A percentile compares a stretch with the other conserved stretches of the same genome.
Evolutionary conservation across 2,113 vertebrate species (phyloP).

Genomic region (Austrofundulus limnaeus): DNA sequence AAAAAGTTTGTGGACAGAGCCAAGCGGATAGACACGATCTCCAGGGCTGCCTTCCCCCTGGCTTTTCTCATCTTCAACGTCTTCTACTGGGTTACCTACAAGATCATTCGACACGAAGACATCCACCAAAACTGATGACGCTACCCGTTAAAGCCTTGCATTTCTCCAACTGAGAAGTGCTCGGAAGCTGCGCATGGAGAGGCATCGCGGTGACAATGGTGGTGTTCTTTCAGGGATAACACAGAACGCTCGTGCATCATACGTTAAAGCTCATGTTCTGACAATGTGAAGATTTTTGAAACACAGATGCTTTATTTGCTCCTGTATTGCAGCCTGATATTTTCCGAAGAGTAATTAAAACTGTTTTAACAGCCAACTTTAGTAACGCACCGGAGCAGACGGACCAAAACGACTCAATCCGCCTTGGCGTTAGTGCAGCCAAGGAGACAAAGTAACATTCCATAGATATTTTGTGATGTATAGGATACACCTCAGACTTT

Average conservation of each 20-base stretch:
- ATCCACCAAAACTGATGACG: conserved; percentile 85
- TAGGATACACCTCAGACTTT: conserved; percentile 81
- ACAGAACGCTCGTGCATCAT: conserved; percentile 41
- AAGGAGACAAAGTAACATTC: conserved; percentile 83
- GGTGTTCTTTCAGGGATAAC: conserved; percentile 72
- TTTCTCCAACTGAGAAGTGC: conserved; percentile 63
- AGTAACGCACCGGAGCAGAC: conserved; percentile 48
- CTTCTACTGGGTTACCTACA: conserved; percentile 99
- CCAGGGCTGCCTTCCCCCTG: conserved; percentile 93
- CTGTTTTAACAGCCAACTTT: conserved; percentile 39
- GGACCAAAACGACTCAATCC: conserved; percentile 86
- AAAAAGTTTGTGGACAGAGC: conserved; percentile 98
- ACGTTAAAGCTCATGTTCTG: conserved; percentile 44
- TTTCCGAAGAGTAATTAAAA: conserved; percentile 23
- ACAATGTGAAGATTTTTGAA: conserved; percentile 43
- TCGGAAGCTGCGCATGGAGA: conserved; percentile 33
- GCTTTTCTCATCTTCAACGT: conserved; percentile 99
- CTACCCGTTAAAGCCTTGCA: conserved; percentile 4
- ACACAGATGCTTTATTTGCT: conserved; percentile 44
- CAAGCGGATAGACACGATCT: conserved; percentile 98
- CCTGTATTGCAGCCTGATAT: conserved; percentile 49
- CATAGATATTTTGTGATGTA: conserved; percentile 74
- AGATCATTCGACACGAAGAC: conserved; percentile 97
- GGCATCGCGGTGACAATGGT: conserved; percentile 20
- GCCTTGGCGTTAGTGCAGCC: conserved; percentile 81